Evolutionary conservation across 2,888 invertebrate genomes (phyloP).

Genomic region (Agriopis marginaria): DNA sequence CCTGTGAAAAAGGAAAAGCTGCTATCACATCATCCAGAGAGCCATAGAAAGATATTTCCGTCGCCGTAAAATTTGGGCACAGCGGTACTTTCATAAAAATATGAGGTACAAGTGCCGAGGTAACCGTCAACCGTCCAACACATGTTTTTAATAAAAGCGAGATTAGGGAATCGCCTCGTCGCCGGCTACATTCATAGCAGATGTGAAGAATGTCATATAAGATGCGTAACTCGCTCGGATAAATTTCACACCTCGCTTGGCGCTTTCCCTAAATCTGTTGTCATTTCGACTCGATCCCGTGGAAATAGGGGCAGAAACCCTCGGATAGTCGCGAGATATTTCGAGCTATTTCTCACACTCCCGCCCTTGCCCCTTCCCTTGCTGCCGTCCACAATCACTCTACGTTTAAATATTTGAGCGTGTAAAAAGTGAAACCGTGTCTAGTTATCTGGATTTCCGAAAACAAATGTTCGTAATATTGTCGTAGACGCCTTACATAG

Average conservation of each 20-base stretch:
- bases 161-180: conserved; percentile 77
- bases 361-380: conserved; percentile 35
- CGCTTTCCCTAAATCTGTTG: conserved; percentile 85
- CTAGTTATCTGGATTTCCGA: conserved; percentile 62
- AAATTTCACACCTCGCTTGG: conserved; percentile 84
- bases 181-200: conserved; percentile 73
- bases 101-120: conserved; percentile 11
- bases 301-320: conserved; percentile 79
- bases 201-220: conserved; percentile 84
- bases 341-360: conserved; percentile 78
- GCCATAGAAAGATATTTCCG: conserved; percentile 5
- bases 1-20: background rate
- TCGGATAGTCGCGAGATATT: conserved; percentile 81
- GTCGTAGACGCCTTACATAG: background rate
- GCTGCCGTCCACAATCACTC: conserved; percentile 55
- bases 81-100: conserved; percentile 16
- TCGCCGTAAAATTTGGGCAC: conserved; percentile 20
- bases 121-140: conserved; percentile 41
- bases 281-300: conserved; percentile 82
- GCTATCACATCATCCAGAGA: background rate
- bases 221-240: conserved; percentile 75
- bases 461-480: conserved; percentile 24
- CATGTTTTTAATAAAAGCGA: conserved; percentile 80
- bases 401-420: conserved; percentile 78
- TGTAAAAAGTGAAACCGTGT: conserved; percentile 75